A percentile compares a stretch with the other conserved stretches of the same genome.
phyloP scores from a whole-genome alignment of 64 coral and sea anemone genomes.

The Trachythela sp. region DNA sequence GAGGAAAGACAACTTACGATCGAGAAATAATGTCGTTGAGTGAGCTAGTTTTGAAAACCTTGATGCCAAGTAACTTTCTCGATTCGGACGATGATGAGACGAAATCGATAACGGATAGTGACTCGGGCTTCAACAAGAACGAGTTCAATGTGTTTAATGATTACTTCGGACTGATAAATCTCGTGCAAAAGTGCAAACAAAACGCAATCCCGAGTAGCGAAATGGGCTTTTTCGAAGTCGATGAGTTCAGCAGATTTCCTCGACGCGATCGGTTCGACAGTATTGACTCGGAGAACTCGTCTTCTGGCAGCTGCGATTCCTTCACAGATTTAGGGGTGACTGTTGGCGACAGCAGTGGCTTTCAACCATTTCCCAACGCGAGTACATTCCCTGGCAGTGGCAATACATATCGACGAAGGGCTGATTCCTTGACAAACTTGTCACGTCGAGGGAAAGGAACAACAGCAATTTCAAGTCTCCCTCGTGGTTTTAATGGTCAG shows the following conservation, averaged over 20 bases:
- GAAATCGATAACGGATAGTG: conserved; percentile 98
- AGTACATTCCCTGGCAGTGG: background rate
- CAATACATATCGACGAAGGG: conserved; percentile 11
- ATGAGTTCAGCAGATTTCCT: conserved; percentile 82
- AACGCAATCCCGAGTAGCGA: conserved; percentile 50
- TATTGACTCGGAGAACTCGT: conserved; percentile 99
- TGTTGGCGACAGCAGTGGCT: conserved; percentile 78
- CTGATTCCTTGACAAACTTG: background rate
- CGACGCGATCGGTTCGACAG: conserved; percentile 99
- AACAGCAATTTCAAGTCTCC: conserved; percentile 5
- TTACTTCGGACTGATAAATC: conserved; percentile 97
- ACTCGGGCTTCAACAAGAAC: conserved; percentile 79
- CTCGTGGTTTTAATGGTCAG: conserved; percentile 62
- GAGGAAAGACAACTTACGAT: background rate
- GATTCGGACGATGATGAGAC: conserved; percentile 99
- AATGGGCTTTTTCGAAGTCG: conserved; percentile 79
- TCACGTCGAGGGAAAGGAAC: background rate
- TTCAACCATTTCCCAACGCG: conserved; percentile 63
- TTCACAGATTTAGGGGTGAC: conserved; percentile 90
- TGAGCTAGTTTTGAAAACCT: conserved; percentile 98
- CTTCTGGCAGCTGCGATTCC: conserved; percentile 99
- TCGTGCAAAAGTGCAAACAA: conserved; percentile 96
- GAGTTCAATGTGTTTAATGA: conserved; percentile 99
- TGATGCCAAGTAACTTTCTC: conserved; percentile 99
- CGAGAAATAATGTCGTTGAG: conserved; percentile 79